Evolutionary conservation across 2,888 invertebrate species (phyloP).

Genomic region (Tenthredo mesomela): DNA sequence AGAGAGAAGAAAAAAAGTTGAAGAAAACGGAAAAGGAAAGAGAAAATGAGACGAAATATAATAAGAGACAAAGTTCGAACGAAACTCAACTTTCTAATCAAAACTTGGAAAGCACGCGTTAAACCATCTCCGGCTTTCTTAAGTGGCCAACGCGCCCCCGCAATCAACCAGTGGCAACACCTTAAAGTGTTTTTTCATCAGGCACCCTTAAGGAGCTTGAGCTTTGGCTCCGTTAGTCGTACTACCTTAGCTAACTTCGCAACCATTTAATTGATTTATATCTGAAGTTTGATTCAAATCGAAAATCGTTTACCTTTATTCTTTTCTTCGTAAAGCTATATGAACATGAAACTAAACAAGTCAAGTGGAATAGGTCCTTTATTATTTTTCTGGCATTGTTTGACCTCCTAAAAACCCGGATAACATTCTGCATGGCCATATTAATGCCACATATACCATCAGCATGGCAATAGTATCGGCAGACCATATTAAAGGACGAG

Average conservation of each 20-base stretch:
- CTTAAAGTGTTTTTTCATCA: conserved; percentile 29
- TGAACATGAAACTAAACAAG: background rate
- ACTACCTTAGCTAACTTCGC: background rate
- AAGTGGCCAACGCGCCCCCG: conserved; percentile 26
- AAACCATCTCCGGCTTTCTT: background rate
- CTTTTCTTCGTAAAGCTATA: background rate
- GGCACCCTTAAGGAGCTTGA: background rate
- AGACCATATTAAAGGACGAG: no score
- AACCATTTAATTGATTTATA: conserved; percentile 24
- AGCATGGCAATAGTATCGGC: no score
- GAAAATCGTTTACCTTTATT: conserved; percentile 13
- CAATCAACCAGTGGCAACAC: conserved; percentile 37
- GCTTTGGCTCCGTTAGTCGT: background rate
- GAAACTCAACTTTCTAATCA: conserved; percentile 35
- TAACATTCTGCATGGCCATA: no score
- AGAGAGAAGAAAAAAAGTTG: background rate
- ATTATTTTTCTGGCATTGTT: background rate
- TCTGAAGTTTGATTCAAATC: conserved; percentile 33
- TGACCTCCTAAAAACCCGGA: background rate
- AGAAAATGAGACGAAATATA: background rate
- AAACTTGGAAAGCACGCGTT: conserved; percentile 34
- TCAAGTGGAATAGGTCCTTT: background rate
- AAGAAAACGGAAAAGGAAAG: background rate
- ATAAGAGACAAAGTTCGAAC: conserved; percentile 18
- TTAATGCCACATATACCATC: no score